Conservation (phyloP, 2,113 vertebrate species). For the Grantiella picta region DNA sequence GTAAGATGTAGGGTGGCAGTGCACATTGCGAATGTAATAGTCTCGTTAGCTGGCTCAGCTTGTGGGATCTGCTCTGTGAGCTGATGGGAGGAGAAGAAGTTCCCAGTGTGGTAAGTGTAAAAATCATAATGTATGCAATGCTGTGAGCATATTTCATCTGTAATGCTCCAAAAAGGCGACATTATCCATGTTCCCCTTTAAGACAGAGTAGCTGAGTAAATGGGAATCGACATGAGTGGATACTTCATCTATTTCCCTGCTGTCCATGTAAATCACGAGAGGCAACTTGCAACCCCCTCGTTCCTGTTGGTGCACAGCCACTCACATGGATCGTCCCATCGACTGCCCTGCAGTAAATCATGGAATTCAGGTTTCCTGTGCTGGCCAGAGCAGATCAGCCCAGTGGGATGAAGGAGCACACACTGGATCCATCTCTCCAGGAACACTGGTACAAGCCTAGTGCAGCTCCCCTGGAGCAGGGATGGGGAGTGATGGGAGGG, state of each 20-base stretch:
- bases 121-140: background rate
- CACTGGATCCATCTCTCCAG: fast-evolving
- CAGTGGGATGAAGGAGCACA: fast-evolving
- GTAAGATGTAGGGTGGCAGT: constrained; percentile 31
- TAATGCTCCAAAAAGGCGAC: fast-evolving
- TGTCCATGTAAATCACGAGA: background rate
- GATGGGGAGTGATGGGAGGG: fast-evolving
- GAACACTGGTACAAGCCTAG: fast-evolving
- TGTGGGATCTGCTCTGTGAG: background rate
- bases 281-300: background rate
- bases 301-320: fast-evolving
- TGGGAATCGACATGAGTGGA: fast-evolving
- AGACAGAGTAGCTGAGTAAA: background rate
- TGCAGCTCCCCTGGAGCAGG: fast-evolving
- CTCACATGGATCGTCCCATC: fast-evolving
- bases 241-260: fast-evolving
- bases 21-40: background rate
- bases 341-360: fast-evolving
- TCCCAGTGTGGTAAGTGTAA: background rate
- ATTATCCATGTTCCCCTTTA: fast-evolving
- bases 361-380: fast-evolving
- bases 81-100: background rate
- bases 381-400: fast-evolving
- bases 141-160: background rate
- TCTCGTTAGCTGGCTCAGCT: constrained; percentile 20